phyloP scores from a whole-genome alignment of 2,888 invertebrate genomes.

The Argynnis bischoffii region DNA sequence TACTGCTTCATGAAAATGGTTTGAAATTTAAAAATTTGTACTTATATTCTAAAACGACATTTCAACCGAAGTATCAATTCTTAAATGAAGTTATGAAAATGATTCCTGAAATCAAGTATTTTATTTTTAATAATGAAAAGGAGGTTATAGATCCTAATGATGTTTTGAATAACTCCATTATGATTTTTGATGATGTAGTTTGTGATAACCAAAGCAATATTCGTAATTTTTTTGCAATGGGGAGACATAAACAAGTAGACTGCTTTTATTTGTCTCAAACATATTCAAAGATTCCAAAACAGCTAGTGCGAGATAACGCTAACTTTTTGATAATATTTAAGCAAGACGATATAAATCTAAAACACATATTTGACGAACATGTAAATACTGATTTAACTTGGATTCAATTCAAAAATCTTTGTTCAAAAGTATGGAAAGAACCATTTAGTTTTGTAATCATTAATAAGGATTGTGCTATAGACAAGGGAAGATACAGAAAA shows the following conservation, averaged over 20 bases:
- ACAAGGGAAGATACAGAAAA: constrained; percentile 41
- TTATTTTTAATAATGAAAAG: constrained; percentile 25
- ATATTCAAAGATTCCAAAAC: constrained; percentile 47
- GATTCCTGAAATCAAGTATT: constrained; percentile 25
- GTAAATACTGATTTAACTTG: constrained; percentile 29
- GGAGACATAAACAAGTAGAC: constrained; percentile 38
- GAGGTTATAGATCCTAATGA: constrained; percentile 39
- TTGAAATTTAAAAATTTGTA: constrained; percentile 35
- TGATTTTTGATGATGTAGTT: not conserved
- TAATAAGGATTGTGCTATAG: constrained; percentile 40
- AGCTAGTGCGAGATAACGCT: constrained; percentile 45
- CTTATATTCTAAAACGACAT: constrained; percentile 37
- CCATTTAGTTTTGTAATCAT: constrained; percentile 38
- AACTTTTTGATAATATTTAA: constrained; percentile 45
- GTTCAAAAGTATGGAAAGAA: constrained; percentile 30
- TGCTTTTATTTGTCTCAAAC: constrained; percentile 46
- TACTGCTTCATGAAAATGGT: constrained; percentile 39
- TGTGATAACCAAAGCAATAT: constrained; percentile 32
- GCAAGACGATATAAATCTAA: constrained; percentile 40
- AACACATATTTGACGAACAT: constrained; percentile 47
- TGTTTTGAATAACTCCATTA: constrained; percentile 19
- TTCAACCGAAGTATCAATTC: constrained; percentile 38
- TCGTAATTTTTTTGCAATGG: constrained; percentile 33
- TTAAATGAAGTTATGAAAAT: constrained; percentile 28
- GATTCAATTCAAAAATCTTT: constrained; percentile 43